A percentile compares a stretch with the other conserved stretches of the same genome.
Conservation (phyloP, 2,113 vertebrate species). For the Saccopteryx bilineata region DNA sequence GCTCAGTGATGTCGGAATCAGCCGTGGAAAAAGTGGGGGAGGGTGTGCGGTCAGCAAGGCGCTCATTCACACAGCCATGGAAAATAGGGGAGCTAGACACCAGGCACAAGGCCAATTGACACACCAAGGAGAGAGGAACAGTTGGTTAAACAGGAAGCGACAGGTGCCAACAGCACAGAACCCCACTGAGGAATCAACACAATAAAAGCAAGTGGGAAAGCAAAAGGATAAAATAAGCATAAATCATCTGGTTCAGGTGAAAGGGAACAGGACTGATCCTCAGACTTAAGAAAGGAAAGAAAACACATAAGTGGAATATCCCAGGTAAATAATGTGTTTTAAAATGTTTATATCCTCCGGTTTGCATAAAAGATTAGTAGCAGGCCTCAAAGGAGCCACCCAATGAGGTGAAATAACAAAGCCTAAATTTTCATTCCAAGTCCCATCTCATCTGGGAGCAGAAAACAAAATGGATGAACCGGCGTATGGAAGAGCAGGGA, state of each 20-base stretch:
- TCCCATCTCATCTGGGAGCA: neutral
- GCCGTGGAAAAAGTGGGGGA: slow-evolving; percentile 99
- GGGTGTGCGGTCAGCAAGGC: slow-evolving; percentile 97
- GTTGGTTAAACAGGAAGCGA: slow-evolving; percentile 79
- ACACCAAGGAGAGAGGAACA: slow-evolving; percentile 84
- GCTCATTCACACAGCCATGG: slow-evolving; percentile 99
- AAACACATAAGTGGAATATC: slow-evolving; percentile 37
- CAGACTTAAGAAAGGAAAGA: slow-evolving; percentile 76
- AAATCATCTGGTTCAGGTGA: neutral
- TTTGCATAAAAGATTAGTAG: slow-evolving; percentile 11
- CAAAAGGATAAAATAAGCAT: slow-evolving; percentile 70
- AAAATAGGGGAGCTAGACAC: slow-evolving; percentile 97
- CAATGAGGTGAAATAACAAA: neutral
- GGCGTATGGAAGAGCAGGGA: neutral
- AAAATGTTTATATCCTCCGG: neutral
- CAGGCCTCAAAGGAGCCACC: slow-evolving; percentile 36
- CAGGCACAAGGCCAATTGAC: slow-evolving; percentile 84
- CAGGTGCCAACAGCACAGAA: slow-evolving; percentile 75
- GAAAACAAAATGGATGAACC: slow-evolving; percentile 26
- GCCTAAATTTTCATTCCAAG: slow-evolving; percentile 17
- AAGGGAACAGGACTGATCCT: slow-evolving; percentile 49
- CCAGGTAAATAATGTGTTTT: neutral
- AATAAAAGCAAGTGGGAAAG: slow-evolving; percentile 73
- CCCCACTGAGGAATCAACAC: slow-evolving; percentile 66
- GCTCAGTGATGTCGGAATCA: slow-evolving; percentile 99